Conservation (phyloP, 2,888 invertebrate genomes). For the Xanthia togata region DNA sequence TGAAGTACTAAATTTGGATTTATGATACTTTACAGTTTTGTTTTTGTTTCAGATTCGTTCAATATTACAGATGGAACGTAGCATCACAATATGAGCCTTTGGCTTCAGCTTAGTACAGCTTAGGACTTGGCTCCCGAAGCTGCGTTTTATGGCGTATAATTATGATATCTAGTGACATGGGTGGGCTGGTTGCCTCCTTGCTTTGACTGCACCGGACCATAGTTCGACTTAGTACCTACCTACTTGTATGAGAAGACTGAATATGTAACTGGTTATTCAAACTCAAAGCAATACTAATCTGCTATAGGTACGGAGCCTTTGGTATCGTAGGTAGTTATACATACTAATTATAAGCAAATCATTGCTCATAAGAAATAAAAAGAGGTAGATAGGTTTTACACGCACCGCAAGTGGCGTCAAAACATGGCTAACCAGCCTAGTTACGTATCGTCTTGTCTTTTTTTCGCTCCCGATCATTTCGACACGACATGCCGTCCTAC, state of each 20-base stretch:
- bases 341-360: background rate
- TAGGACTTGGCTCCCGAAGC: background rate
- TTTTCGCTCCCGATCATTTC: no score
- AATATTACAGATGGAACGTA: constrained; percentile 76
- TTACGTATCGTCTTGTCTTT: no score
- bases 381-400: background rate
- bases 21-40: background rate
- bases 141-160: background rate
- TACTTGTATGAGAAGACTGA: constrained; percentile 13
- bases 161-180: background rate
- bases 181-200: constrained; percentile 8
- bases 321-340: background rate
- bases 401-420: no score
- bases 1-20: background rate
- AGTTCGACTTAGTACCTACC: background rate
- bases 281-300: constrained; percentile 4
- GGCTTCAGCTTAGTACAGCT: constrained; percentile 29
- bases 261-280: constrained; percentile 10
- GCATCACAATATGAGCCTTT: constrained; percentile 69
- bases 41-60: constrained; percentile 78
- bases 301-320: background rate
- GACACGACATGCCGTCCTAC: no score
- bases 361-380: background rate
- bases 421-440: no score
- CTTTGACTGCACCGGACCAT: background rate